Percentiles rank a stretch among this genome's conserved stretches.
These are phyloP conservation scores for Elachura formosa DNA, from an alignment of 2,113 vertebrate genomes.

Conservation along the genomic window DNA sequence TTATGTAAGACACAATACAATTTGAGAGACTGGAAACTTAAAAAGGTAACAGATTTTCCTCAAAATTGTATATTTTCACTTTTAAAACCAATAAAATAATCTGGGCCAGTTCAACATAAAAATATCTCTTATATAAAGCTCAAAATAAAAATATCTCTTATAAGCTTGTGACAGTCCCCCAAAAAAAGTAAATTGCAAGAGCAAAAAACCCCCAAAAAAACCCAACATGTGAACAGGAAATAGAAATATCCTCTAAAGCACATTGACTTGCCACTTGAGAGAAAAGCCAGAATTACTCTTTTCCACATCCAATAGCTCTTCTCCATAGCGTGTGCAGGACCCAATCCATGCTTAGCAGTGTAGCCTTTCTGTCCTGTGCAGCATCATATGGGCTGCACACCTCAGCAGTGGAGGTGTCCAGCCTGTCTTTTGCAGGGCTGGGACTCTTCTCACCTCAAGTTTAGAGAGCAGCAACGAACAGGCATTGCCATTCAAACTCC, in stretches of 20 bases:
- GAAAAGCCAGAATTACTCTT: background rate
- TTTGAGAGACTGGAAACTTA: background rate
- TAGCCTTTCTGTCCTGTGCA: background rate
- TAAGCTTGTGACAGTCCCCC: background rate
- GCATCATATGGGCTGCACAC: fast-evolving
- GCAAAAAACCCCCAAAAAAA: background rate
- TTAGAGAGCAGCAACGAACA: background rate
- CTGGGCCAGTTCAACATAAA: background rate
- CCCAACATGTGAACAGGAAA: background rate
- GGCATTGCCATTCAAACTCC: background rate
- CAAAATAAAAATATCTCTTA: too few species aligned
- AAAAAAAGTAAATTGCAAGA: background rate
- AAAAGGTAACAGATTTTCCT: background rate
- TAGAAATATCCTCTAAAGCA: background rate
- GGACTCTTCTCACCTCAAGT: fast-evolving
- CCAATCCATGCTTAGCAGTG: fast-evolving
- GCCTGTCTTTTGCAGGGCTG: fast-evolving
- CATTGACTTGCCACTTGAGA: background rate
- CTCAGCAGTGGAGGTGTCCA: fast-evolving
- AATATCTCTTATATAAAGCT: too few species aligned
- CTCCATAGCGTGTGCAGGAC: fast-evolving
- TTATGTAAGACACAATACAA: background rate
- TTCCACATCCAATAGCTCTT: background rate
- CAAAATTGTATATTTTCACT: background rate
- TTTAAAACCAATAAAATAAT: background rate